Conservation (phyloP, 2,113 vertebrate genomes). For the Gobiocypris rarus region DNA sequence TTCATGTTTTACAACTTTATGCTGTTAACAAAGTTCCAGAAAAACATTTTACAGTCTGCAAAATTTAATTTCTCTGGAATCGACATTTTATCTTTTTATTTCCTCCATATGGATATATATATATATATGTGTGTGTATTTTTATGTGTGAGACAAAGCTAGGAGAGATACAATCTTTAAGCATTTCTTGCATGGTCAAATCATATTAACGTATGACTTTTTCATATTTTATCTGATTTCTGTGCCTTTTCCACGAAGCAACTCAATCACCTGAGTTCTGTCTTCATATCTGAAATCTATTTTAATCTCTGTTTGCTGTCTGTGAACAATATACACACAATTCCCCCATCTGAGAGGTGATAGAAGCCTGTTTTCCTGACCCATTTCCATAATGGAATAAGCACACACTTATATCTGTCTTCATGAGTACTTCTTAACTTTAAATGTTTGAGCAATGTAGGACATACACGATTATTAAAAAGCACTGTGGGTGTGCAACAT, state of each 20-base stretch:
- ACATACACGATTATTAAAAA: not conserved
- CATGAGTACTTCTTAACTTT: not conserved
- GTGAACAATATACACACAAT: conserved; percentile 10
- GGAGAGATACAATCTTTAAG: conserved; percentile 36
- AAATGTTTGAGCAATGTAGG: conserved; percentile 5
- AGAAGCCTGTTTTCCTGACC: not conserved
- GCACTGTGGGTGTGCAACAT: not conserved
- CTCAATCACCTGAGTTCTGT: conserved; percentile 40
- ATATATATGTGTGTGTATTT: not conserved
- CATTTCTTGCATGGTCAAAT: conserved; percentile 30
- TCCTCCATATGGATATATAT: not conserved
- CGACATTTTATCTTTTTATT: not conserved
- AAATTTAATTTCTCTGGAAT: not conserved
- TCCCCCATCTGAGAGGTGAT: not conserved
- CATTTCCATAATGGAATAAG: conserved; percentile 20
- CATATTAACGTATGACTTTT: conserved; percentile 40
- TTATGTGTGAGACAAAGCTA: conserved; percentile 16
- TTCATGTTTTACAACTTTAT: not conserved
- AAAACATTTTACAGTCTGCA: not conserved
- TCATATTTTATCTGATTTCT: conserved; percentile 38
- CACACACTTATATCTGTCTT: not conserved
- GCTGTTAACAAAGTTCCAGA: not conserved
- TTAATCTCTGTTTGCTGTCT: conserved; percentile 39
- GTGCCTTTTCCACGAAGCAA: conserved; percentile 15
- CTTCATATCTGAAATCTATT: conserved; percentile 42